Evolutionary conservation across 2,113 vertebrate genomes (phyloP).

Genomic region (Vulpes lagopus): DNA sequence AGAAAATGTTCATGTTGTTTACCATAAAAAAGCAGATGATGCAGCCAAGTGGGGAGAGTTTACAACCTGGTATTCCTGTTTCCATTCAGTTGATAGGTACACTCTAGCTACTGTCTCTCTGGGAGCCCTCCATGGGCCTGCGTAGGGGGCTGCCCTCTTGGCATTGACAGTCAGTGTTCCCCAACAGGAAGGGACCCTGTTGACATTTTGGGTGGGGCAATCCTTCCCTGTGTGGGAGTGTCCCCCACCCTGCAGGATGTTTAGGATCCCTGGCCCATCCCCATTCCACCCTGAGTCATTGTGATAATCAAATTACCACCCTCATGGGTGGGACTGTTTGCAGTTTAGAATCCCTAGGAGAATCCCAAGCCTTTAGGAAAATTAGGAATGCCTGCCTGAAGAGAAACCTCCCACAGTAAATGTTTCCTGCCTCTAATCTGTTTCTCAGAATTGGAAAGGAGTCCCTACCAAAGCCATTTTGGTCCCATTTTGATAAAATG

Average conservation of each 20-base stretch:
- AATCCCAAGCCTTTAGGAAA: not conserved
- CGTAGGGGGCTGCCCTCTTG: not conserved
- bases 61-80: not conserved
- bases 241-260: not conserved
- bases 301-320: not conserved
- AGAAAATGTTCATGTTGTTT: not conserved
- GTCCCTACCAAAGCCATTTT: not conserved
- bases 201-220: not conserved
- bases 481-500: not conserved
- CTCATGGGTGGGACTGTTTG: fast-evolving
- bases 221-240: not conserved
- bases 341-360: not conserved
- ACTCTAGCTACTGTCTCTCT: fast-evolving
- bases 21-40: not conserved
- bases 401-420: not conserved
- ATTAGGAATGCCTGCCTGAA: not conserved
- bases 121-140: too few species aligned
- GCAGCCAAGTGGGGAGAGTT: not conserved
- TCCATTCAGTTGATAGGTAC: fast-evolving
- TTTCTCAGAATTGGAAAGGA: not conserved
- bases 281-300: not conserved
- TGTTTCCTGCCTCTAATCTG: not conserved
- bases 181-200: not conserved
- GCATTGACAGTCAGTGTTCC: not conserved
- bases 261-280: not conserved